Conservation (phyloP, 2,888 invertebrate genomes). For the Hofmannophila pseudospretella region DNA sequence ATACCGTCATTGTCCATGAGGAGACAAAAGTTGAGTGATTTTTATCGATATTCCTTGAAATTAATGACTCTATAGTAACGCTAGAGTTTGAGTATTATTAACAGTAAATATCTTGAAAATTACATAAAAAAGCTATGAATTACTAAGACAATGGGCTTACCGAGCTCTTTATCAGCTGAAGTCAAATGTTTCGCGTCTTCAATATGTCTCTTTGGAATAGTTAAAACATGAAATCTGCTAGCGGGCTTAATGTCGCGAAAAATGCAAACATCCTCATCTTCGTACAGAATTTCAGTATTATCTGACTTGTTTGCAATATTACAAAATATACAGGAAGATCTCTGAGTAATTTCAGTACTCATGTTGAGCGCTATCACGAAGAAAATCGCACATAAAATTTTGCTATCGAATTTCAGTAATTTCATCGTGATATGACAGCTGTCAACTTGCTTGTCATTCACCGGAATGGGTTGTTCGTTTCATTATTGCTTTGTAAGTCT, state of each 20-base stretch:
- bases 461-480: too few species aligned
- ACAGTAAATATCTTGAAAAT: too few species aligned
- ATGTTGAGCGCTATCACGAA: constrained; percentile 24
- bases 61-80: too few species aligned
- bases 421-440: too few species aligned
- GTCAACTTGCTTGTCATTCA: too few species aligned
- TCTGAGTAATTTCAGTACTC: constrained; percentile 24
- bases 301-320: constrained; percentile 81
- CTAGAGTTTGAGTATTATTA: too few species aligned
- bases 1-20: too few species aligned
- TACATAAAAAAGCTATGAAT: too few species aligned
- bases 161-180: constrained; percentile 80
- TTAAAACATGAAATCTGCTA: constrained; percentile 86
- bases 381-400: constrained; percentile 6
- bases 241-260: constrained; percentile 92
- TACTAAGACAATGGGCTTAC: constrained; percentile 70
- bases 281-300: constrained; percentile 80
- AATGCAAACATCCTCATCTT: constrained; percentile 86
- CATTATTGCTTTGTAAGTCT: too few species aligned
- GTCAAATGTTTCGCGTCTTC: constrained; percentile 83
- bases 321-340: constrained; percentile 83
- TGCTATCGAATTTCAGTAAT: background rate
- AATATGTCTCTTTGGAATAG: constrained; percentile 87
- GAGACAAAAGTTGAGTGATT: too few species aligned
- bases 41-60: too few species aligned